Evolutionary conservation across 2,888 invertebrate species (phyloP).

Genomic region (Eutolmus rufibarbis): DNA sequence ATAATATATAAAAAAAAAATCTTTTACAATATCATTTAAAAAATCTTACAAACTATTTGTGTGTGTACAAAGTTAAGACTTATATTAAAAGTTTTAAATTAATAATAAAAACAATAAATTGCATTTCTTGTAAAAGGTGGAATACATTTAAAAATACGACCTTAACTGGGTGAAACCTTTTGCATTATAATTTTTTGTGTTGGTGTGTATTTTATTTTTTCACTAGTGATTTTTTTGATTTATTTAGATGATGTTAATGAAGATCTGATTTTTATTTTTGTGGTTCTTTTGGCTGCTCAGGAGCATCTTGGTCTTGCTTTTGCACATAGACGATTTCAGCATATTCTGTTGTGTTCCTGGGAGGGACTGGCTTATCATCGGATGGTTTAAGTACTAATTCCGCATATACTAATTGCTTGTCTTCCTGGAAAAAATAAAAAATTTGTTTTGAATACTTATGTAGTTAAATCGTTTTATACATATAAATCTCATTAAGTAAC

Average conservation of each 20-base stretch:
- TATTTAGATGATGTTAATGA: neutral
- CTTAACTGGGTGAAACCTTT: slow-evolving; percentile 22
- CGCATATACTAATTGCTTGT: slow-evolving; percentile 75
- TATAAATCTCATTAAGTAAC: neutral
- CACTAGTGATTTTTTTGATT: neutral
- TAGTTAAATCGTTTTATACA: neutral
- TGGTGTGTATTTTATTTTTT: neutral
- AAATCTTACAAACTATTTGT: slow-evolving; percentile 31
- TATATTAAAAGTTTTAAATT: slow-evolving; percentile 10
- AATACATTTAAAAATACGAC: neutral
- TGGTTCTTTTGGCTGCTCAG: slow-evolving; percentile 14
- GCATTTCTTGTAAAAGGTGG: neutral
- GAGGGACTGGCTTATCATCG: slow-evolving; percentile 55
- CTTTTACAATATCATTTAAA: neutral
- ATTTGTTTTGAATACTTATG: neutral
- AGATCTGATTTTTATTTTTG: neutral
- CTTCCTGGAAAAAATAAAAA: slow-evolving; percentile 60
- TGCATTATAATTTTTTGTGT: neutral
- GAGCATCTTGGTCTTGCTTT: slow-evolving; percentile 51
- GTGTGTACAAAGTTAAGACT: slow-evolving; percentile 33
- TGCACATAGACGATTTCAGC: slow-evolving; percentile 79
- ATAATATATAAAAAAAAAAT: neutral
- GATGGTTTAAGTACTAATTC: slow-evolving; percentile 71
- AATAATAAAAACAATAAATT: slow-evolving; percentile 23
- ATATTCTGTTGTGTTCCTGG: slow-evolving; percentile 71